Evolutionary conservation across 2,797 vertebrate genomes (phyloP).

Genomic region (Scarus forsteni): DNA sequence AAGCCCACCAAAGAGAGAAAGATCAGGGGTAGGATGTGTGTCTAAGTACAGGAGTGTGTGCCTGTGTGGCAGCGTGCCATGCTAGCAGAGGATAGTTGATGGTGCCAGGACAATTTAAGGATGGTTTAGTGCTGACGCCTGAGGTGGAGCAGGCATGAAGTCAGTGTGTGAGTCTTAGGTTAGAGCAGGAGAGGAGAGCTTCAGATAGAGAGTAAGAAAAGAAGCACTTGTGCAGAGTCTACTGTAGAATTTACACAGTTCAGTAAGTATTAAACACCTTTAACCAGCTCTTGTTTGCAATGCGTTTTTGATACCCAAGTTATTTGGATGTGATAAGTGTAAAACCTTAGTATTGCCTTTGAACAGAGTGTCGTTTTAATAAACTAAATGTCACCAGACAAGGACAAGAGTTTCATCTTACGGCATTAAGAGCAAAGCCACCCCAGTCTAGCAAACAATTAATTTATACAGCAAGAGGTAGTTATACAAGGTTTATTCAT

Average conservation of each 20-base stretch:
- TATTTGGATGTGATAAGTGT: too few relatives aligned
- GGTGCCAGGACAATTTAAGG: slow-evolving; percentile 63
- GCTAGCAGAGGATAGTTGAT: slow-evolving; percentile 39
- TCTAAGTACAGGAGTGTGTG: slow-evolving; percentile 25
- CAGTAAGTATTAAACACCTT: slow-evolving; percentile 1
- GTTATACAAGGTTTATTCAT: too few relatives aligned
- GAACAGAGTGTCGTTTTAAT: too few relatives aligned
- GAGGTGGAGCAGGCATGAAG: slow-evolving; percentile 32
- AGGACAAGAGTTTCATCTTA: too few relatives aligned
- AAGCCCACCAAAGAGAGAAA: slow-evolving; percentile 25
- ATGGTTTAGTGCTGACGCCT: slow-evolving; percentile 38
- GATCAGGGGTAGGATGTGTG: slow-evolving; percentile 26
- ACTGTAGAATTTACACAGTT: neutral
- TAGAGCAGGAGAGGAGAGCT: neutral
- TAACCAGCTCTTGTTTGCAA: too few relatives aligned
- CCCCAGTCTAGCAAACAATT: too few relatives aligned
- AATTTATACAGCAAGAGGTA: too few relatives aligned
- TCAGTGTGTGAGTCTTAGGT: slow-evolving; percentile 21
- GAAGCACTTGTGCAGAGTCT: neutral
- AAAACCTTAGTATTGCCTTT: too few relatives aligned
- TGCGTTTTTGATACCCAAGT: too few relatives aligned
- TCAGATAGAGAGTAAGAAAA: neutral
- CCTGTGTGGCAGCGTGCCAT: slow-evolving; percentile 47
- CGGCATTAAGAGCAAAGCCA: too few relatives aligned
- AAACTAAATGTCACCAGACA: too few relatives aligned